Percentiles rank a stretch among this genome's conserved stretches.
phyloP scores from a whole-genome alignment of 1,140 invertebrate species.

The Drosophila navojoa region DNA sequence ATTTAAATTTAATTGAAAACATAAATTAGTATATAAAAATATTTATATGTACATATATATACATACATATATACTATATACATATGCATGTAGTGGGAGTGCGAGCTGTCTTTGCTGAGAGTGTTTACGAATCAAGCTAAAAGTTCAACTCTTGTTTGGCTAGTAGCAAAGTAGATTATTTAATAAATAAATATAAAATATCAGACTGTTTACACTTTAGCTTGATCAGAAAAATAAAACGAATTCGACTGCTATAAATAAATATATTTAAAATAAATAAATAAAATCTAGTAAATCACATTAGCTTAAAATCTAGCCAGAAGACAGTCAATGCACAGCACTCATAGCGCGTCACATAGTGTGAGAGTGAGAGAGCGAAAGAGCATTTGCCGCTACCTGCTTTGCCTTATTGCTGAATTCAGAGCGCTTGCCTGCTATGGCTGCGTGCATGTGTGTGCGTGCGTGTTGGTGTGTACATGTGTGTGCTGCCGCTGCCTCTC shows the following conservation, averaged over 20 bases:
- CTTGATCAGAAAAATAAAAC: not conserved
- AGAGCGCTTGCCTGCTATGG: constrained; percentile 24
- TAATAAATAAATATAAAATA: not conserved
- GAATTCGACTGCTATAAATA: not conserved
- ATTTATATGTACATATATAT: not conserved
- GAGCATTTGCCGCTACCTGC: constrained; percentile 41
- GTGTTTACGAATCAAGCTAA: constrained; percentile 2
- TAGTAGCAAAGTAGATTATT: too few relatives aligned
- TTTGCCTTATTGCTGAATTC: constrained; percentile 57
- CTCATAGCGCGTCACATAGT: not conserved
- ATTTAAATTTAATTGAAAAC: constrained; percentile 19
- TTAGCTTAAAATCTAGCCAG: constrained; percentile 11
- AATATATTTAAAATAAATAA: not conserved
- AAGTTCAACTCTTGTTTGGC: not conserved
- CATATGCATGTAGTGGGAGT: not conserved
- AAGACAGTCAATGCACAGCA: constrained; percentile 28
- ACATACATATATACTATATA: too few relatives aligned
- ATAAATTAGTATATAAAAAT: constrained; percentile 12
- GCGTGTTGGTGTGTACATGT: constrained; percentile 1
- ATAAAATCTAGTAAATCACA: not conserved
- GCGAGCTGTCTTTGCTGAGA: not conserved
- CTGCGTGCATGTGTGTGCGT: not conserved
- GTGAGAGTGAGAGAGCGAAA: not conserved
- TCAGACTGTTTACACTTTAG: not conserved
- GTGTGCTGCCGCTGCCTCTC: constrained; percentile 13